These are phyloP conservation scores for Plectropomus leopardus DNA, from an alignment of 2,113 vertebrate genomes.

Conservation along the genomic window DNA sequence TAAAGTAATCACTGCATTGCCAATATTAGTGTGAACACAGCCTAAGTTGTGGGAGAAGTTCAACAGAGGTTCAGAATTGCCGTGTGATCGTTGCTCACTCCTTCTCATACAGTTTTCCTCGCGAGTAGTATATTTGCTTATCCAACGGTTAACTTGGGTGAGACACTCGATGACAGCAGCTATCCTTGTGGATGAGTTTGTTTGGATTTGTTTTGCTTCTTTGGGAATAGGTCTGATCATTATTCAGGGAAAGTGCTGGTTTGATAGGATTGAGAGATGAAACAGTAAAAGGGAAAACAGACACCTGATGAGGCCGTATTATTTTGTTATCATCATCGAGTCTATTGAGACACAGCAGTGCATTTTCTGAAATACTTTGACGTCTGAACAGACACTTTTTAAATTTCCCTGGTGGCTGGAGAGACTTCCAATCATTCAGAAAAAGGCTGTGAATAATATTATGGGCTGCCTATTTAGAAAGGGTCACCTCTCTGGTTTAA, in stretches of 20 bases:
- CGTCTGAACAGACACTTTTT: conserved; percentile 41
- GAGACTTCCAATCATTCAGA: conserved; percentile 30
- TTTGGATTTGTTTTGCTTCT: conserved; percentile 43
- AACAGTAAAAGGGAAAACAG: conserved; percentile 36
- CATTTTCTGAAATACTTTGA: conserved; percentile 43
- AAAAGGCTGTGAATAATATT: conserved; percentile 48
- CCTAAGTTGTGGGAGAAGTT: background rate
- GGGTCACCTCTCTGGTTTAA: conserved; percentile 13
- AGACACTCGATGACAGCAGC: conserved; percentile 24
- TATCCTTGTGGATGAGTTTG: conserved; percentile 29
- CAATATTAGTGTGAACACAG: background rate
- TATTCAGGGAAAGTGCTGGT: conserved; percentile 29
- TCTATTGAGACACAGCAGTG: conserved; percentile 36
- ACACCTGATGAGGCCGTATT: conserved; percentile 46
- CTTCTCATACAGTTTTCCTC: background rate
- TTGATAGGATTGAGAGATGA: conserved; percentile 36
- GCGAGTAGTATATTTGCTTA: background rate
- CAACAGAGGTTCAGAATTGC: background rate
- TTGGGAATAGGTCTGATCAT: conserved; percentile 40
- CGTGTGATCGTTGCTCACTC: background rate
- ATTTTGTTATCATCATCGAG: conserved; percentile 38
- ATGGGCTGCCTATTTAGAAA: conserved; percentile 1
- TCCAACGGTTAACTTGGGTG: background rate
- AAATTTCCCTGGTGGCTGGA: conserved; percentile 52
- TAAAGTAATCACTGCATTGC: background rate